These are phyloP conservation scores for Rousettus leschenaultii DNA, from an alignment of 2,113 vertebrate genomes.

Conservation along the genomic window DNA sequence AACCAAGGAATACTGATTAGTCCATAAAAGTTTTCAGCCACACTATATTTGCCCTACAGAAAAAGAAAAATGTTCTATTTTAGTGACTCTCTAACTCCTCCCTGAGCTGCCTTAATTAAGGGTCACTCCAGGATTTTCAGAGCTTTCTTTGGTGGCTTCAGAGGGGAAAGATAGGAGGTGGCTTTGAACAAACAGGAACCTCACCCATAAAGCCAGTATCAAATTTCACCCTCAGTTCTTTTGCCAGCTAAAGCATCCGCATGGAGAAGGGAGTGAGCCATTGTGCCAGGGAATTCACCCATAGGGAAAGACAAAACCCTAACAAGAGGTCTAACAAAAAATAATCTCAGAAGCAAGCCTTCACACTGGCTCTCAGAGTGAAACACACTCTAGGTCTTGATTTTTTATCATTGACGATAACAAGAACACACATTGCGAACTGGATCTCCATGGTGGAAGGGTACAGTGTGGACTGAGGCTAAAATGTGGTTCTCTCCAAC, in stretches of 20 bases:
- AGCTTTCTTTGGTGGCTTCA: slow-evolving; percentile 70
- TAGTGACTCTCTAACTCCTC: slow-evolving; percentile 10
- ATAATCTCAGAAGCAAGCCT: slow-evolving; percentile 35
- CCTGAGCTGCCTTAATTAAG: slow-evolving; percentile 45
- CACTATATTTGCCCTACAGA: background rate
- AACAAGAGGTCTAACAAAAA: background rate
- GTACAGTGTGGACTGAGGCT: background rate
- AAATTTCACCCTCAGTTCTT: slow-evolving; percentile 68
- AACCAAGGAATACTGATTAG: background rate
- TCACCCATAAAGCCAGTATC: slow-evolving; percentile 71
- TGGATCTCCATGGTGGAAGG: background rate
- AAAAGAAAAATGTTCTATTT: slow-evolving; percentile 24
- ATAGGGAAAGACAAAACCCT: slow-evolving; percentile 35
- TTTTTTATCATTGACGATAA: slow-evolving; percentile 56
- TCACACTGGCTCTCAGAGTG: background rate
- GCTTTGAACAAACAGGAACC: slow-evolving; percentile 74
- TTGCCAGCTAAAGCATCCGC: slow-evolving; percentile 46
- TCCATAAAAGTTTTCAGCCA: background rate
- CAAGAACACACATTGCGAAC: slow-evolving; percentile 15
- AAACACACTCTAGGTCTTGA: background rate
- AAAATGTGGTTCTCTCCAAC: background rate
- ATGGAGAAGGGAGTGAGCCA: background rate
- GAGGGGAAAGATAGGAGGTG: slow-evolving; percentile 49
- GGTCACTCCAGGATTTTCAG: slow-evolving; percentile 67
- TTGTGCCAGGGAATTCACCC: slow-evolving; percentile 44